Evolutionary conservation across 2,797 vertebrate genomes (phyloP).

Genomic region (Anguilla pacifica): DNA sequence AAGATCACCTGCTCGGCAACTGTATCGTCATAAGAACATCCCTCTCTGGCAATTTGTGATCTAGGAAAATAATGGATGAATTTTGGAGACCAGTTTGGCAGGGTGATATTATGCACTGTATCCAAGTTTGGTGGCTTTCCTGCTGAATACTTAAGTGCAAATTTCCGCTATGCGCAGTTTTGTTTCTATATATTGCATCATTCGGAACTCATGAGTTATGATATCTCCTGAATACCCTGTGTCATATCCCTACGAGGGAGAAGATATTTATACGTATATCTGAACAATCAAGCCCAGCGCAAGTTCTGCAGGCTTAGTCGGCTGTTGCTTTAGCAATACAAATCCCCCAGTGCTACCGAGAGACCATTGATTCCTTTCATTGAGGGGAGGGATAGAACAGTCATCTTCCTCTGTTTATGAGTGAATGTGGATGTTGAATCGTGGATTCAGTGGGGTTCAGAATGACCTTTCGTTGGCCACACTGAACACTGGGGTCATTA

Average conservation of each 20-base stretch:
- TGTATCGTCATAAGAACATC: background rate
- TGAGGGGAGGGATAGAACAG: background rate
- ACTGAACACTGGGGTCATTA: background rate
- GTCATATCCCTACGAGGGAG: slow-evolving; percentile 57
- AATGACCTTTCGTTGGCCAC: background rate
- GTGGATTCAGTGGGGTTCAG: background rate
- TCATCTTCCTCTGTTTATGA: background rate
- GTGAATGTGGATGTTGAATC: background rate
- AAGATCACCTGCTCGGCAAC: background rate
- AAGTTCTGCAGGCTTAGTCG: background rate
- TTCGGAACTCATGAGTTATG: slow-evolving; percentile 32
- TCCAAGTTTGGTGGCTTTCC: background rate
- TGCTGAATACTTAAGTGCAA: slow-evolving; percentile 24
- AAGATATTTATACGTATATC: slow-evolving; percentile 47
- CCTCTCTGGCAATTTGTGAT: background rate
- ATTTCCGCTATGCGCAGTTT: slow-evolving; percentile 19
- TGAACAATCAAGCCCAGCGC: slow-evolving; percentile 47
- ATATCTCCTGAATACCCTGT: slow-evolving; percentile 40
- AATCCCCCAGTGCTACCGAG: background rate
- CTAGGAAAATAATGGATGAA: background rate
- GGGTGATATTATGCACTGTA: background rate
- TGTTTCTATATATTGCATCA: slow-evolving; percentile 22
- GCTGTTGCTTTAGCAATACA: background rate
- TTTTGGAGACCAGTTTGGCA: background rate
- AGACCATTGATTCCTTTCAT: background rate